These are phyloP conservation scores for Xiphophorus birchmanni DNA, from an alignment of 2,797 vertebrate genomes.

Conservation along the genomic window DNA sequence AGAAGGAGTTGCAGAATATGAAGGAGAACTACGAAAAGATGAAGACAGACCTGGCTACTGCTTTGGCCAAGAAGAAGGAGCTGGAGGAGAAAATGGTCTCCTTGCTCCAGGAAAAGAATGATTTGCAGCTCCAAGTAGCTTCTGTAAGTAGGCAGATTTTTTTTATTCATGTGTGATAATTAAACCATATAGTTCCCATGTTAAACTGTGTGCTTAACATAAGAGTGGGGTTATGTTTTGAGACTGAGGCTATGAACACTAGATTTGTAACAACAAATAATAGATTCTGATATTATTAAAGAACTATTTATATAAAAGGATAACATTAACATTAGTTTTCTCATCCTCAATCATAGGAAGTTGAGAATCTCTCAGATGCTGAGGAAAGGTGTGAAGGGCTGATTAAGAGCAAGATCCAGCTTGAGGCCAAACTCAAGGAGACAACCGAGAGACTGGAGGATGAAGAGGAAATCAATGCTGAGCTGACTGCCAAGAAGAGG, in stretches of 20 bases:
- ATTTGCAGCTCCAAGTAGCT: constrained; percentile 89
- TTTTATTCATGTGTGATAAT: no score
- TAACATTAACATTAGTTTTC: neutral
- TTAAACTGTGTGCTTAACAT: no score
- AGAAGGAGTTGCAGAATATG: constrained; percentile 88
- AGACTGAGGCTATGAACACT: no score
- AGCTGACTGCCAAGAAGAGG: constrained; percentile 7
- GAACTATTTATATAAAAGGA: neutral
- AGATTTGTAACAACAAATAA: neutral
- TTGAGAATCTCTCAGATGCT: constrained; percentile 79
- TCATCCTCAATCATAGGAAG: constrained; percentile 49
- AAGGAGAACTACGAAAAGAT: constrained; percentile 86
- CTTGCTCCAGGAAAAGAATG: constrained; percentile 90
- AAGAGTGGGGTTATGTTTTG: no score
- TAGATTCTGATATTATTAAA: neutral
- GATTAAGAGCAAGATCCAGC: constrained; percentile 86
- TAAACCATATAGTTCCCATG: no score
- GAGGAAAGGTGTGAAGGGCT: constrained; percentile 89
- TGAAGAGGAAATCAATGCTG: constrained; percentile 9
- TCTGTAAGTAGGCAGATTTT: constrained; percentile 74
- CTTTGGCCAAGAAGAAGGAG: constrained; percentile 89
- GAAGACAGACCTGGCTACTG: constrained; percentile 82
- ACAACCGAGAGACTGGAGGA: constrained; percentile 33
- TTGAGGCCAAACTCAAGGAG: constrained; percentile 89
- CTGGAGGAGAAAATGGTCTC: constrained; percentile 91